phyloP scores from a whole-genome alignment of 1,140 invertebrate species.

The Panagrolaimus sp. region DNA sequence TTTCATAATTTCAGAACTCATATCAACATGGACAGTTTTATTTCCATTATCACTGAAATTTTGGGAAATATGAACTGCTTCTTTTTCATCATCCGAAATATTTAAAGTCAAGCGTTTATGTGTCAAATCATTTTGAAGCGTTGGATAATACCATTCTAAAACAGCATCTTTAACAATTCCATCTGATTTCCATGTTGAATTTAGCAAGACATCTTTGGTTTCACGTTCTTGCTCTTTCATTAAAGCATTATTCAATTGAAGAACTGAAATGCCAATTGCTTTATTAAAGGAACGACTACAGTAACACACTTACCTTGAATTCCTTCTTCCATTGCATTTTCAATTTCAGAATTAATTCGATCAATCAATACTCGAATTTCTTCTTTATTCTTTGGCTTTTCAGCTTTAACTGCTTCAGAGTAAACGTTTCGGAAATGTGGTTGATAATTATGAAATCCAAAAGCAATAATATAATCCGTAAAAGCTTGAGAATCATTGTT shows the following conservation, averaged over 20 bases:
- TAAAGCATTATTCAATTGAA: not conserved
- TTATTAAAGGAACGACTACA: not conserved
- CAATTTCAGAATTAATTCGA: not conserved
- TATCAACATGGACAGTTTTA: not conserved
- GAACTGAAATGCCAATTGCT: not conserved
- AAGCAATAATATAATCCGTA: not conserved
- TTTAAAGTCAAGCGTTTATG: not conserved
- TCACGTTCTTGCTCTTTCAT: not conserved
- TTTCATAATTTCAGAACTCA: not conserved
- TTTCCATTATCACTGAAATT: not conserved
- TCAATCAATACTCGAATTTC: not conserved
- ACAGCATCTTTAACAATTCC: not conserved
- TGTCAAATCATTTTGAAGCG: not conserved
- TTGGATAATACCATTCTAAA: slow-evolving; percentile 4
- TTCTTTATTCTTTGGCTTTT: not conserved
- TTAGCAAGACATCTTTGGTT: not conserved
- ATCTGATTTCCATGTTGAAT: not conserved
- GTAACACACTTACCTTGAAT: not conserved
- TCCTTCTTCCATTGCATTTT: not conserved
- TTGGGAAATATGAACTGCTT: not conserved
- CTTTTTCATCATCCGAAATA: not conserved
- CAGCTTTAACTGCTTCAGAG: not conserved
- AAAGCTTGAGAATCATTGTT: not conserved
- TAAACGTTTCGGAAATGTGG: not conserved
- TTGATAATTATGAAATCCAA: not conserved